These are phyloP conservation scores for Okapia johnstoni DNA, from an alignment of 2,113 vertebrate species.

Conservation along the genomic window DNA sequence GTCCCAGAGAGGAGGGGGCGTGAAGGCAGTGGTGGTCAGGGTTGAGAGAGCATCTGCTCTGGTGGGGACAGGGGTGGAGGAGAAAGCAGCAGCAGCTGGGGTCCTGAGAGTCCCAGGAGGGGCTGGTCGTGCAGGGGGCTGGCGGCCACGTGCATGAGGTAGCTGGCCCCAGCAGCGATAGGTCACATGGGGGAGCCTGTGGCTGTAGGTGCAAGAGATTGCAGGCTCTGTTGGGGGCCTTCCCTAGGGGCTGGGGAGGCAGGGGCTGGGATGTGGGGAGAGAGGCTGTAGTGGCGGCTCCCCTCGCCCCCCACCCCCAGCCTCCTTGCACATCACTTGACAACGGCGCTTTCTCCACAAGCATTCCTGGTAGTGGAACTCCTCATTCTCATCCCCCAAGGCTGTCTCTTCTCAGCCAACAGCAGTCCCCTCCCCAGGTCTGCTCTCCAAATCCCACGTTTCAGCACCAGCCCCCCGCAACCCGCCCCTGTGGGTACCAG, in stretches of 20 bases:
- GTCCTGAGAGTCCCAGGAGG: background rate
- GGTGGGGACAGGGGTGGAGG: background rate
- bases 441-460: background rate
- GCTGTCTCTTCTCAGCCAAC: background rate
- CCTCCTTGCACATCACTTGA: background rate
- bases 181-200: background rate
- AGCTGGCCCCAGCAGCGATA: background rate
- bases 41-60: background rate
- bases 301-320: background rate
- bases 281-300: background rate
- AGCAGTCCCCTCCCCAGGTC: background rate
- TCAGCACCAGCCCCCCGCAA: background rate
- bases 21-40: background rate
- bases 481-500: background rate
- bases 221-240: background rate
- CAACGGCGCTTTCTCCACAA: background rate
- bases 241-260: background rate
- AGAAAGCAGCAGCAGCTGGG: background rate
- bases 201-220: background rate
- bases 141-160: background rate
- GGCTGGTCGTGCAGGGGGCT: background rate
- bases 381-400: background rate
- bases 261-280: background rate
- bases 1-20: fast-evolving
- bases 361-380: background rate